These are phyloP conservation scores for Zaprionus camerounensis DNA, from an alignment of 1,140 invertebrate species.

Conservation along the genomic window DNA sequence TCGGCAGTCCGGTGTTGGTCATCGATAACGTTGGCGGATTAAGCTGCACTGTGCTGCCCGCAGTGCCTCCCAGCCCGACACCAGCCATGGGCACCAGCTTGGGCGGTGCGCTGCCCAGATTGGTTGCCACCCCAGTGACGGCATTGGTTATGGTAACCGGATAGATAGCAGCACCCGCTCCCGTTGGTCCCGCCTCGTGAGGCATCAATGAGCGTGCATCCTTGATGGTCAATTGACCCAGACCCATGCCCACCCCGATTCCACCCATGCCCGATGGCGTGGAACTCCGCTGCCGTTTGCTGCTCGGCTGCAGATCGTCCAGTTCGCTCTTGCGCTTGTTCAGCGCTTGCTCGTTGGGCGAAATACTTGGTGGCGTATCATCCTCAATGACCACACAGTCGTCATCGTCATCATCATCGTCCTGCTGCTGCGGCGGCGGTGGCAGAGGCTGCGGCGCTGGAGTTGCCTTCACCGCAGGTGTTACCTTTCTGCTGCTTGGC, in stretches of 20 bases:
- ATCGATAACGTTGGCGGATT: constrained; percentile 77
- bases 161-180: constrained; percentile 47
- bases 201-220: constrained; percentile 80
- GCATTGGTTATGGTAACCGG: constrained; percentile 83
- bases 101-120: constrained; percentile 60
- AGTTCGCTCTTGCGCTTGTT: constrained; percentile 71
- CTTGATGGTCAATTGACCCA: constrained; percentile 79
- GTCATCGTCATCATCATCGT: constrained; percentile 85
- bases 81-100: constrained; percentile 77
- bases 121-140: constrained; percentile 65
- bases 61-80: constrained; percentile 17
- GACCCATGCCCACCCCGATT: constrained; percentile 28
- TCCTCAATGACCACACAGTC: constrained; percentile 87
- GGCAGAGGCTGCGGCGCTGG: constrained; percentile 43
- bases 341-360: constrained; percentile 51
- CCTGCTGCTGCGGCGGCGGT: constrained; percentile 35
- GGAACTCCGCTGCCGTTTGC: constrained; percentile 70
- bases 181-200: constrained; percentile 55
- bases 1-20: constrained; percentile 58
- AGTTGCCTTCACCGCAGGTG: constrained; percentile 25
- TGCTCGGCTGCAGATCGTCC: constrained; percentile 68
- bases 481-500: constrained; percentile 45
- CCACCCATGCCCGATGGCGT: constrained; percentile 54
- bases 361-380: constrained; percentile 84
- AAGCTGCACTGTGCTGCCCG: constrained; percentile 55